Percentiles rank a stretch among this genome's conserved stretches.
Evolutionary conservation across 2,888 invertebrate species (phyloP).

Genomic region (Tortrix viridana): DNA sequence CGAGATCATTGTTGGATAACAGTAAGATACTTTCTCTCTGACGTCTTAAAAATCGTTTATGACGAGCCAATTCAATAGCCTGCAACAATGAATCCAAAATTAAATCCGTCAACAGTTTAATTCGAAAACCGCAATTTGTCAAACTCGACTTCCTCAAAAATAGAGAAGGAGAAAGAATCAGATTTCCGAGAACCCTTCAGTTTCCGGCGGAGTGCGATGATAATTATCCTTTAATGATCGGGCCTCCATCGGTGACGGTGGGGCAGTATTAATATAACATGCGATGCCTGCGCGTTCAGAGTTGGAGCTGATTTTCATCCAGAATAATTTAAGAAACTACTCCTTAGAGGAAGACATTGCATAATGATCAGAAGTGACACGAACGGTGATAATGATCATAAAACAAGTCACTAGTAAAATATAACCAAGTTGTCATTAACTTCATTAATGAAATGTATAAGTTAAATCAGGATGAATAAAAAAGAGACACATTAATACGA

Average conservation of each 20-base stretch:
- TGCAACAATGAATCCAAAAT: conserved; percentile 33
- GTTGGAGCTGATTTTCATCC: conserved; percentile 33
- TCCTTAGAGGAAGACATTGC: too few species aligned
- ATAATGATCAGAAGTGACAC: too few species aligned
- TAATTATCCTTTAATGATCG: conserved; percentile 81
- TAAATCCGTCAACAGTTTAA: conserved; percentile 40
- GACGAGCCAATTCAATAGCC: background rate
- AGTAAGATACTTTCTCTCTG: too few species aligned
- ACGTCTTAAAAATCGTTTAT: too few species aligned
- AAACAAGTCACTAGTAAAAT: too few species aligned
- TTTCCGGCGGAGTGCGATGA: conserved; percentile 74
- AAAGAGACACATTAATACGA: too few species aligned
- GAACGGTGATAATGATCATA: too few species aligned
- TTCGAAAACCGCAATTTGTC: conserved; percentile 52
- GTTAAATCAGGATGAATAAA: too few species aligned
- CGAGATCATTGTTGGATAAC: too few species aligned
- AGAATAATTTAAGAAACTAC: too few species aligned
- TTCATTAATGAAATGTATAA: too few species aligned
- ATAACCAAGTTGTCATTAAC: too few species aligned
- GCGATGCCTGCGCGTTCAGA: conserved; percentile 67
- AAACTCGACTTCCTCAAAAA: conserved; percentile 57
- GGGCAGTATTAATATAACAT: conserved; percentile 71
- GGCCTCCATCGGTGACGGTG: conserved; percentile 66
- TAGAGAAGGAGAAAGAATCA: conserved; percentile 68
- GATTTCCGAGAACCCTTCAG: conserved; percentile 76